A percentile compares a stretch with the other conserved stretches of the same genome.
These are phyloP conservation scores for Eublepharis macularius DNA, from an alignment of 2,113 vertebrate species.

Conservation along the genomic window DNA sequence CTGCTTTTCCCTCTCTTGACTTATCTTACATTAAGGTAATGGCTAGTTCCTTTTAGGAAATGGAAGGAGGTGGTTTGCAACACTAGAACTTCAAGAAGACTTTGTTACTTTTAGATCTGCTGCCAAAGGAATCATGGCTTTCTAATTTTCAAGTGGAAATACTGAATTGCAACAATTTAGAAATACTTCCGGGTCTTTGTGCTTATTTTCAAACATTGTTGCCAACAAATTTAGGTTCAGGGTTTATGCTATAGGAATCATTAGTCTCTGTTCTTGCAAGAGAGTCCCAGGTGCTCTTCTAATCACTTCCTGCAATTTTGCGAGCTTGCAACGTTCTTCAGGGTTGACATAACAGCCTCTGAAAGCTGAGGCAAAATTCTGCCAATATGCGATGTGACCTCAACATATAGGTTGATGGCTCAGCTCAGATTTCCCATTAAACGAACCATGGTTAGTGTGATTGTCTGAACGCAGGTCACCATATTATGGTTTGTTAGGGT, in stretches of 20 bases:
- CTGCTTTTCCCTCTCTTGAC: slow-evolving; percentile 25
- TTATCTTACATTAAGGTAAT: slow-evolving; percentile 41
- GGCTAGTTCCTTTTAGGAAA: slow-evolving; percentile 25
- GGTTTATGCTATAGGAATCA: neutral
- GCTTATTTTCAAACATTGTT: neutral
- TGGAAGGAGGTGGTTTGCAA: slow-evolving; percentile 8
- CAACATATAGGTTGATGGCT: no score
- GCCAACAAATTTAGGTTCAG: neutral
- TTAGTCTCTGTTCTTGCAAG: neutral
- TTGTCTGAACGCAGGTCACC: no score
- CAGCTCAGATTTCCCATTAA: no score
- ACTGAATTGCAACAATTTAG: neutral
- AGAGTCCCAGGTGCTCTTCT: neutral
- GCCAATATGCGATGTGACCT: no score
- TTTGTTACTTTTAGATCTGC: neutral
- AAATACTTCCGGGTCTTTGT: neutral
- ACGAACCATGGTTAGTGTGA: no score
- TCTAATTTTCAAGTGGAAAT: neutral
- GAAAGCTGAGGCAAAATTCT: neutral
- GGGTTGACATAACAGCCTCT: neutral
- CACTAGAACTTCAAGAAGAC: neutral
- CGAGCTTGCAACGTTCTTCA: neutral
- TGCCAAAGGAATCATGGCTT: neutral
- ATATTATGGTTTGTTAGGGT: no score
- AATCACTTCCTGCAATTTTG: neutral